Evolutionary conservation across 2,888 invertebrate genomes (phyloP).

Genomic region (Thumatha senex): DNA sequence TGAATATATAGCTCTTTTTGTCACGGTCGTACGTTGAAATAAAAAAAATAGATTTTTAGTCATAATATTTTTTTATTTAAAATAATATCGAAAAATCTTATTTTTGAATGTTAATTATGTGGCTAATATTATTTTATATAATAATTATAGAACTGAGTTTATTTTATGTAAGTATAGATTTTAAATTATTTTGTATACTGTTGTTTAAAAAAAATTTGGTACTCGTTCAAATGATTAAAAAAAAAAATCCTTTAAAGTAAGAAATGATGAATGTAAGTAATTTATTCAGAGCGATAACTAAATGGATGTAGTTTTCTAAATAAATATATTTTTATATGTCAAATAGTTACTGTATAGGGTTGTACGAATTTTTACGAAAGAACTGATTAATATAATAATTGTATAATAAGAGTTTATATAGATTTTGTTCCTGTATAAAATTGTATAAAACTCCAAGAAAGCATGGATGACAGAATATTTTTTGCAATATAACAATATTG

Average conservation of each 20-base stretch:
- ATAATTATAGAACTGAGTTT: slow-evolving; percentile 10
- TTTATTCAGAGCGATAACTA: slow-evolving; percentile 42
- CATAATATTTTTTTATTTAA: not conserved
- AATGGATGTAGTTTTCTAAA: slow-evolving; percentile 14
- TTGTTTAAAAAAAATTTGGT: too few species aligned
- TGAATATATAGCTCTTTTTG: not conserved
- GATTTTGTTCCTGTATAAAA: slow-evolving; percentile 43
- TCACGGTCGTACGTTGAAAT: not conserved
- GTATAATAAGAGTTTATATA: slow-evolving; percentile 35
- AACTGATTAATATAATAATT: slow-evolving; percentile 53
- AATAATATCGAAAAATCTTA: not conserved
- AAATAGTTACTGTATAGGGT: slow-evolving; percentile 27
- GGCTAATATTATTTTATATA: slow-evolving; percentile 2
- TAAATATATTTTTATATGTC: slow-evolving; percentile 22
- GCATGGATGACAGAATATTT: slow-evolving; percentile 36
- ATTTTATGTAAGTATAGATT: slow-evolving; percentile 5
- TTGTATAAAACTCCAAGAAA: slow-evolving; percentile 27
- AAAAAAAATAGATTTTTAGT: not conserved
- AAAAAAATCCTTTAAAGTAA: slow-evolving; percentile 13
- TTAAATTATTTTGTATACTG: not conserved
- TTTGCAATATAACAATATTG: slow-evolving; percentile 32
- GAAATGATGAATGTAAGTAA: slow-evolving; percentile 48
- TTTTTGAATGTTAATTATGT: slow-evolving; percentile 3
- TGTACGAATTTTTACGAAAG: slow-evolving; percentile 47
- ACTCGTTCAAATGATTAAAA: not conserved